Conservation (phyloP, 2,113 vertebrate species). For the Petroica traversi region DNA sequence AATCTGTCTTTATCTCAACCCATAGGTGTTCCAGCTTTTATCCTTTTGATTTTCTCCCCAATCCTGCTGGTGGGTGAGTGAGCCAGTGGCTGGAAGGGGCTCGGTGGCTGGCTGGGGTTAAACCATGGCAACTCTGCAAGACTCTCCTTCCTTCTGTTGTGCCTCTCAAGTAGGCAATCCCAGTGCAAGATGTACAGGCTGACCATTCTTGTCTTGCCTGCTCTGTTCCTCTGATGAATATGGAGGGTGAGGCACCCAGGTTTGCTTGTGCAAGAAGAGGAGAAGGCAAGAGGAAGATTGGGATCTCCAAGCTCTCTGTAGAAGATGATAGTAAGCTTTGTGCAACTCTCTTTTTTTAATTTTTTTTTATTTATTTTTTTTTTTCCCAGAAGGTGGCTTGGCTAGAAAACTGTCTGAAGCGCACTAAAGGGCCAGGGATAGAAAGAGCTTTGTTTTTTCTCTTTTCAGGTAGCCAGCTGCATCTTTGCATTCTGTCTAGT, state of each 20-base stretch:
- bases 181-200: not conserved
- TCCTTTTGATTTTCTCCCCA: not conserved
- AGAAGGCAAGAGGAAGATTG: not conserved
- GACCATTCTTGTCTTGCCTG: not conserved
- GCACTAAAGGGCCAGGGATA: not conserved
- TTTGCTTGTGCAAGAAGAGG: not conserved
- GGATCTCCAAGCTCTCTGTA: not conserved
- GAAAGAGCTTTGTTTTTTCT: not conserved
- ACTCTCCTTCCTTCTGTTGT: not conserved
- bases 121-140: not conserved
- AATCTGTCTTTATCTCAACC: not conserved
- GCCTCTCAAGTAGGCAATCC: not conserved
- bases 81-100: accelerated
- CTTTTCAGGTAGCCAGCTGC: not conserved
- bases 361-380: not conserved
- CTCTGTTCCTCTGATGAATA: accelerated
- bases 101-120: not conserved
- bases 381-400: not conserved
- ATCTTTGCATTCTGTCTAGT: not conserved
- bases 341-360: not conserved
- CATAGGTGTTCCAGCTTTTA: not conserved
- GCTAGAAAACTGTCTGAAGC: not conserved
- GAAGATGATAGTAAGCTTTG: not conserved
- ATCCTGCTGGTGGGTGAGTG: accelerated
- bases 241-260: not conserved